Evolutionary conservation across 2,888 invertebrate species (phyloP).

Genomic region (Phorcus lineatus): DNA sequence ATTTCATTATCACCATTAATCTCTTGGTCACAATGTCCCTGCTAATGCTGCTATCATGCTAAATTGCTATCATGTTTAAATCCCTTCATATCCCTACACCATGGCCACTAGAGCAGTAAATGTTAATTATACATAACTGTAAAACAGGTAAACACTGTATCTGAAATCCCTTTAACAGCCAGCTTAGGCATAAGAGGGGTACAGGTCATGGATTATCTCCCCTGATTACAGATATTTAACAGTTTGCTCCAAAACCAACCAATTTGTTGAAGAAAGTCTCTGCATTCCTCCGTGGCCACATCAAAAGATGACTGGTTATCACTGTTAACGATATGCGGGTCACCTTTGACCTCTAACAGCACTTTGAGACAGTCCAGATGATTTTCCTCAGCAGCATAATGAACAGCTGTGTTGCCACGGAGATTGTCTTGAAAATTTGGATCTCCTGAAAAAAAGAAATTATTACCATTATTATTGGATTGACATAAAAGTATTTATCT

Average conservation of each 20-base stretch:
- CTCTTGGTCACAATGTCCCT: too few relatives aligned
- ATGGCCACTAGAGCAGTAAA: not conserved
- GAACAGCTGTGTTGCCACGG: constrained; percentile 62
- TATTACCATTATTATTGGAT: too few relatives aligned
- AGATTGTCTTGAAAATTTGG: constrained; percentile 65
- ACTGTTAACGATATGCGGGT: constrained; percentile 52
- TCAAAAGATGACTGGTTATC: constrained; percentile 60
- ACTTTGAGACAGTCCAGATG: constrained; percentile 62
- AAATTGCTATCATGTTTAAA: too few relatives aligned
- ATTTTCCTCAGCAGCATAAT: constrained; percentile 67
- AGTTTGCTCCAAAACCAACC: constrained; percentile 52
- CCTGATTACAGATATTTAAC: not conserved
- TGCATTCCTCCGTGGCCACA: constrained; percentile 59
- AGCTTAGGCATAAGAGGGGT: not conserved
- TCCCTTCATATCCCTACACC: too few relatives aligned
- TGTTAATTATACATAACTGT: not conserved
- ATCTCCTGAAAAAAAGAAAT: constrained; percentile 55
- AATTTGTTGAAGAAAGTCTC: constrained; percentile 51
- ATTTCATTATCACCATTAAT: too few relatives aligned
- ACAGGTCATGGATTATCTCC: not conserved
- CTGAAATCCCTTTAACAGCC: too few relatives aligned
- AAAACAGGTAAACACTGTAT: not conserved
- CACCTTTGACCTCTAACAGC: constrained; percentile 59
- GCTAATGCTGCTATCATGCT: too few relatives aligned
- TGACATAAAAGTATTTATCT: not conserved